A percentile compares a stretch with the other conserved stretches of the same genome.
Evolutionary conservation across 2,797 vertebrate species (phyloP).

Genomic region (Holocentrus rufus): DNA sequence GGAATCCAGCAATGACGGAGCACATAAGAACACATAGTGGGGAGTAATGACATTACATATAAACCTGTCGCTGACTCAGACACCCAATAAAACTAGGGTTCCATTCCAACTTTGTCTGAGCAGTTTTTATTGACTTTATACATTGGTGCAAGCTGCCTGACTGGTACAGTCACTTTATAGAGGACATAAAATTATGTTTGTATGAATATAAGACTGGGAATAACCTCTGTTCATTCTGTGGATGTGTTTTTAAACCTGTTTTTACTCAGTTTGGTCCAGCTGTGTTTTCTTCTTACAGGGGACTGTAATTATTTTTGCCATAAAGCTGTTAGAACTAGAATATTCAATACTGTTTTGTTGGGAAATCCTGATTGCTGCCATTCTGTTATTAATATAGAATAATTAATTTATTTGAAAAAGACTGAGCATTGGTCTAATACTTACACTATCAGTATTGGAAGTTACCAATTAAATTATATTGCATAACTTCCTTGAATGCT

Average conservation of each 20-base stretch:
- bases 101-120: constrained; percentile 12
- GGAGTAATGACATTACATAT: constrained; percentile 6
- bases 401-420: constrained; percentile 78
- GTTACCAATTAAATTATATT: constrained; percentile 48
- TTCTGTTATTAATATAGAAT: constrained; percentile 52
- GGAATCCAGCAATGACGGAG: not conserved
- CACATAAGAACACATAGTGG: constrained; percentile 63
- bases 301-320: constrained; percentile 30
- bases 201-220: not conserved
- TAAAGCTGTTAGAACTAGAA: constrained; percentile 14
- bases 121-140: constrained; percentile 47
- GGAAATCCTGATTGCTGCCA: constrained; percentile 52
- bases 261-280: constrained; percentile 41
- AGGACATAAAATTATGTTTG: constrained; percentile 2
- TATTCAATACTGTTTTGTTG: constrained; percentile 8
- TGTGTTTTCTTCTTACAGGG: constrained; percentile 7
- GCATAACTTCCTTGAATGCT: constrained; percentile 39
- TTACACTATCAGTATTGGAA: constrained; percentile 77
- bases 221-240: not conserved
- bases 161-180: constrained; percentile 33
- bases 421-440: constrained; percentile 39
- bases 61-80: constrained; percentile 28
- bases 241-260: constrained; percentile 35
- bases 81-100: constrained; percentile 35
- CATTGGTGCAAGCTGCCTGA: constrained; percentile 42